Evolutionary conservation across 2,888 invertebrate genomes (phyloP).

Genomic region (Netelia melanura): DNA sequence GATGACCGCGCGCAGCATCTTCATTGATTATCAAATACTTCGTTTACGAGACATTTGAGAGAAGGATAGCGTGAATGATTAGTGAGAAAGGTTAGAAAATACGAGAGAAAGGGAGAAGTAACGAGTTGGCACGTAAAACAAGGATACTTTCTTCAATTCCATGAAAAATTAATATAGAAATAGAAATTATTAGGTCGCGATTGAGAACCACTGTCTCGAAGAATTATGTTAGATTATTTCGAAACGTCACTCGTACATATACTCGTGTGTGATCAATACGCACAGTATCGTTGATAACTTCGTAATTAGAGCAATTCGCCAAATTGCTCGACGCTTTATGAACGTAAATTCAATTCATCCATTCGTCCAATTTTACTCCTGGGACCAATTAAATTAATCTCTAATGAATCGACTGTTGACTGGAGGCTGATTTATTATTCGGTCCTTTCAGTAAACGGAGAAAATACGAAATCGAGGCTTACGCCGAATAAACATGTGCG

Average conservation of each 20-base stretch:
- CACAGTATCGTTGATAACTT: constrained; percentile 34
- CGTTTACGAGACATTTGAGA: constrained; percentile 3
- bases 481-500: background rate
- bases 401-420: background rate
- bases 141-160: background rate
- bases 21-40: constrained; percentile 4
- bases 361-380: constrained; percentile 1
- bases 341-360: background rate
- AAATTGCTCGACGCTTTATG: constrained; percentile 9
- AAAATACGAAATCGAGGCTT: background rate
- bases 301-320: constrained; percentile 30
- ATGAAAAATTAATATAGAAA: background rate
- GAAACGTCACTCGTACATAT: background rate
- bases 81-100: background rate
- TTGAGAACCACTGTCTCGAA: background rate
- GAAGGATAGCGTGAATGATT: background rate
- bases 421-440: background rate
- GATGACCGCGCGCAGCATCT: constrained; percentile 21
- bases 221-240: background rate
- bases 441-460: background rate
- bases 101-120: background rate
- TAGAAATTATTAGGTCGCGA: background rate
- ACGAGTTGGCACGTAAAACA: too few relatives aligned
- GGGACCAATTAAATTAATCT: background rate
- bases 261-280: background rate